Conservation (phyloP, 1,140 invertebrate genomes). For the Drosophila oshimai region DNA sequence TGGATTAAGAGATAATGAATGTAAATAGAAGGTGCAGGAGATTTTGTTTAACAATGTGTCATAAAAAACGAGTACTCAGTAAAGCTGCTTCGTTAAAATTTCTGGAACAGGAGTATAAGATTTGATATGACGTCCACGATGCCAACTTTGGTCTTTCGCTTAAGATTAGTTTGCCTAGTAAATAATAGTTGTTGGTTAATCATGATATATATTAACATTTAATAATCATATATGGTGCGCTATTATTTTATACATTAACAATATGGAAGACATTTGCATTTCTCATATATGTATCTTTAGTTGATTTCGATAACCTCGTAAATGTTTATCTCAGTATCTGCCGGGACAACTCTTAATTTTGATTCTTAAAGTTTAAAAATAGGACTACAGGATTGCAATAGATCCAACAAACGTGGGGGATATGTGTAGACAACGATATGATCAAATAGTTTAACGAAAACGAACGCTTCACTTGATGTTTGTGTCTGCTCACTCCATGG, state of each 20-base stretch:
- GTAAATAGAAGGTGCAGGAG: constrained; percentile 21
- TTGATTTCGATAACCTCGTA: constrained; percentile 47
- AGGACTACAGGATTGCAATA: constrained; percentile 47
- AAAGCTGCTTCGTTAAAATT: not conserved
- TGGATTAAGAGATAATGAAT: constrained; percentile 26
- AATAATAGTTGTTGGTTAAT: constrained; percentile 43
- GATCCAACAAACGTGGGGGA: constrained; percentile 50
- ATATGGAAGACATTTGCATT: constrained; percentile 81
- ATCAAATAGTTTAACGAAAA: constrained; percentile 31
- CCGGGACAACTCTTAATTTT: constrained; percentile 20
- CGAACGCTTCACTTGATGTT: constrained; percentile 1
- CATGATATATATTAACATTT: constrained; percentile 48
- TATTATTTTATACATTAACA: constrained; percentile 71
- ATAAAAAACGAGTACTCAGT: constrained; percentile 6
- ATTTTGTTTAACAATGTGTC: constrained; percentile 28
- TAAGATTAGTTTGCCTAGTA: constrained; percentile 25
- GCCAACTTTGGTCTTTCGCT: constrained; percentile 26
- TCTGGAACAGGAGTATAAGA: constrained; percentile 18
- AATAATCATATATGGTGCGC: constrained; percentile 44
- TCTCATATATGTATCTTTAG: constrained; percentile 66
- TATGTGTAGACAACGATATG: constrained; percentile 63
- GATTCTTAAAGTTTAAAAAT: constrained; percentile 31
- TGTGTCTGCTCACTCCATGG: constrained; percentile 89
- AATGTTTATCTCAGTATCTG: constrained; percentile 19
- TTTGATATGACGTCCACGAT: constrained; percentile 3